phyloP scores from a whole-genome alignment of 2,113 vertebrate species.

The Prochilodus magdalenae region DNA sequence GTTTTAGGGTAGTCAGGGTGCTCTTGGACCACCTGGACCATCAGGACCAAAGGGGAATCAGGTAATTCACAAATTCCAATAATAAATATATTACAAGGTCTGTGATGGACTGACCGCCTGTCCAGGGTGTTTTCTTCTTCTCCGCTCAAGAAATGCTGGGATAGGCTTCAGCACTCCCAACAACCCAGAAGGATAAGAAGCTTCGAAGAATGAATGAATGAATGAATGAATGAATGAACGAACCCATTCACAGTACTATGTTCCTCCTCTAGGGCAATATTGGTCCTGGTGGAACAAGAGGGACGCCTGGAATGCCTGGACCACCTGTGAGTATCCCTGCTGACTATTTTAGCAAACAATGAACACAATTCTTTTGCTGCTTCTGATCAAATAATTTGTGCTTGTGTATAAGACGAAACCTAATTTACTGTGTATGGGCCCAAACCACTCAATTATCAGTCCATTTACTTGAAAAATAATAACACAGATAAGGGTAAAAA shows the following conservation, averaged over 20 bases:
- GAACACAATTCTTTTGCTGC: neutral
- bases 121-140: too few relatives aligned
- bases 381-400: neutral
- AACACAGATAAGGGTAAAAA: too few relatives aligned
- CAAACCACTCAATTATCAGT: neutral
- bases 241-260: neutral
- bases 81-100: neutral
- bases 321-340: slow-evolving; percentile 73
- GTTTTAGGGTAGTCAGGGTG: slow-evolving; percentile 79
- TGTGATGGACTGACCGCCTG: too few relatives aligned
- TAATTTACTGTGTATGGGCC: too few relatives aligned
- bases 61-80: slow-evolving; percentile 66
- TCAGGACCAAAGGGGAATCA: slow-evolving; percentile 80
- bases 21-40: slow-evolving; percentile 71
- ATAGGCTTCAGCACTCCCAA: too few relatives aligned
- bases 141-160: too few relatives aligned
- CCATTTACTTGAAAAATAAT: neutral
- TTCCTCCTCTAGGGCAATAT: slow-evolving; percentile 74
- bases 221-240: too few relatives aligned
- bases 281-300: slow-evolving; percentile 73
- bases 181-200: too few relatives aligned
- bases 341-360: neutral
- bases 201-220: too few relatives aligned
- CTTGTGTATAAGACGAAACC: too few relatives aligned
- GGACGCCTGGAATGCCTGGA: slow-evolving; percentile 77